Evolutionary conservation across 2,888 invertebrate genomes (phyloP).

Genomic region (Lycocerus yunnanus): DNA sequence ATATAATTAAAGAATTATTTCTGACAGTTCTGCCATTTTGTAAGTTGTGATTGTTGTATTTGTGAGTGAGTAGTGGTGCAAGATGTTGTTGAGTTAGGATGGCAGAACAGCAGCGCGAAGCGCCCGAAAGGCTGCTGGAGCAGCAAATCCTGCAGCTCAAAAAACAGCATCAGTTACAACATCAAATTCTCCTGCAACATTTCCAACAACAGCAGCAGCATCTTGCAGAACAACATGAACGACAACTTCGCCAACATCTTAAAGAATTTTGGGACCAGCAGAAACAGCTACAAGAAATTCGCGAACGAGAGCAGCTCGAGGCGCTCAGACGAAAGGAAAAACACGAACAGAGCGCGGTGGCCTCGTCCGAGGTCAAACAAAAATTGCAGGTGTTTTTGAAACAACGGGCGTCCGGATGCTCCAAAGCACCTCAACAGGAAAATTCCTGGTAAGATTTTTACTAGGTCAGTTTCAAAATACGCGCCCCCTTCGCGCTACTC

Average conservation of each 20-base stretch:
- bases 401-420: constrained; percentile 53
- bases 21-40: constrained; percentile 49
- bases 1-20: constrained; percentile 51
- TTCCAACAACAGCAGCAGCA: constrained; percentile 92
- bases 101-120: constrained; percentile 53
- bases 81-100: constrained; percentile 38
- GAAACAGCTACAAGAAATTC: constrained; percentile 74
- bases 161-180: constrained; percentile 91
- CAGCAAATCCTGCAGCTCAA: constrained; percentile 75
- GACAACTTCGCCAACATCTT: constrained; percentile 85
- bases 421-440: constrained; percentile 50
- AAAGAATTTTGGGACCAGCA: constrained; percentile 93
- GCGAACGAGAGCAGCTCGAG: constrained; percentile 83
- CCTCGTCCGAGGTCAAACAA: constrained; percentile 95
- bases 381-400: constrained; percentile 77
- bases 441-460: constrained; percentile 52
- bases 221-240: constrained; percentile 87
- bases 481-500: constrained; percentile 28
- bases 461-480: constrained; percentile 40
- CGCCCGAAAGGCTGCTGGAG: constrained; percentile 56
- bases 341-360: constrained; percentile 93
- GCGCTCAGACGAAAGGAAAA: constrained; percentile 91
- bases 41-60: constrained; percentile 39
- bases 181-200: constrained; percentile 87
- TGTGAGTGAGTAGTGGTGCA: constrained; percentile 23